Evolutionary conservation across 2,113 vertebrate genomes (phyloP), one percentile per base, ranked within the genome.

Genomic region (Tonatia bakeri): DNA sequence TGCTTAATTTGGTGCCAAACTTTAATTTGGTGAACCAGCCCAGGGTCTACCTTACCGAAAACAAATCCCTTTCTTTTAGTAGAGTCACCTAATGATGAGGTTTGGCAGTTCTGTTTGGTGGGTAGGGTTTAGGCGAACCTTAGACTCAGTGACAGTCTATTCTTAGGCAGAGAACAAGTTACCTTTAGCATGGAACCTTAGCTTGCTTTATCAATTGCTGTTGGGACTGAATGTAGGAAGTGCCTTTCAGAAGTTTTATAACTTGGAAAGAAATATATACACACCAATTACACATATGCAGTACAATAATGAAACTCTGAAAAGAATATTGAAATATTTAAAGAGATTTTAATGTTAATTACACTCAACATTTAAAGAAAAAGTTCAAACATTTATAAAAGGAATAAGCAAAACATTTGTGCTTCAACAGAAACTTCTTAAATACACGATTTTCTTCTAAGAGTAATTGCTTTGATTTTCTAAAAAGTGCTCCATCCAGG

Each of bases 311-410:
- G 13, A 70, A 70, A 90, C 14, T n/a, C 5, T 19, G 11, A 96
- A 89, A 8, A 77, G 6, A 40, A 79, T 47, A 36, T 16, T 67
- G 22, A 87, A 82, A 65, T 47, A 69, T 70, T 61, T 72, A 40
- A 77, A 88, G 73, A 86, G 26, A 72, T 20, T 97, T 96, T 95
- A 97, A 65, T 93, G 43, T 85, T 89, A 54, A 87, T 88, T 70
- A 56, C 61, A 31, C 31, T 70, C 26, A 70, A 43, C 33, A 5
- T 83, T 96, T 86, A 87, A 77, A 86, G 87, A 69, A 91, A 87
- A 91, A 75, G 22, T 40, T 91, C 10, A 50, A 14, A 19, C 20
- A 76, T 75, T 90, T 95, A 50, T 94, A 67, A 82, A 90, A 94
- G 56, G 82, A 65, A 87, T 67, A 67, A 73, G 17, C 9, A 80